phyloP scores from a whole-genome alignment of 1,140 invertebrate genomes.

The Globodera rostochiensis region DNA sequence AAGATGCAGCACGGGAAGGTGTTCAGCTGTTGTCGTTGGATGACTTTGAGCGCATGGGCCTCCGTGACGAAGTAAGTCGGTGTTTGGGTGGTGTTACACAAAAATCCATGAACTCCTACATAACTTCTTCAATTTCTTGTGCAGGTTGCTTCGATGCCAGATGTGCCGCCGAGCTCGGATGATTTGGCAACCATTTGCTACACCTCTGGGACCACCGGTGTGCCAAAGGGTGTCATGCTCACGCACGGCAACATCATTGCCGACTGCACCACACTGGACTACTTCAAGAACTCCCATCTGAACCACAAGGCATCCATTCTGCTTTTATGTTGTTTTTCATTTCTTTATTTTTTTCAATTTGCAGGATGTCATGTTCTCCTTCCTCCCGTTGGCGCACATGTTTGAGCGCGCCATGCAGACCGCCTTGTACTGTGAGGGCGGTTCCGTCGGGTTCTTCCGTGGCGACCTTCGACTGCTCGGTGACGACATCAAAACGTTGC shows the following conservation, averaged over 20 bases:
- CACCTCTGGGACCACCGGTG: constrained; percentile 93
- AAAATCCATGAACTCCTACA: neutral
- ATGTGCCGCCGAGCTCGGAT: constrained; percentile 76
- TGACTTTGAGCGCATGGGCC: constrained; percentile 81
- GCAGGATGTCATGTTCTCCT: constrained; percentile 68
- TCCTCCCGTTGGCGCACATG: constrained; percentile 94
- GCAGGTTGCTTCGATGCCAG: constrained; percentile 10
- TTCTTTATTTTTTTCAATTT: no score
- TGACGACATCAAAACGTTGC: constrained; percentile 86
- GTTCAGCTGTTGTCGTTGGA: constrained; percentile 81
- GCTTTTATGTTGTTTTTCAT: constrained; percentile 66
- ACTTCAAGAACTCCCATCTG: constrained; percentile 69
- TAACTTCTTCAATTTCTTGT: neutral
- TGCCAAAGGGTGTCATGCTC: constrained; percentile 94
- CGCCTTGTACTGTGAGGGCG: constrained; percentile 72
- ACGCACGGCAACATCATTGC: constrained; percentile 89
- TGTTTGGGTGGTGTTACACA: no score
- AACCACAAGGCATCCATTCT: constrained; percentile 81
- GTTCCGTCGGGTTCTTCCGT: constrained; percentile 86
- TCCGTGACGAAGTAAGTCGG: neutral
- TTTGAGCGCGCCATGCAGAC: constrained; percentile 70
- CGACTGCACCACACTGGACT: constrained; percentile 74
- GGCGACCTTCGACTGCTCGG: constrained; percentile 86
- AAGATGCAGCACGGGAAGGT: constrained; percentile 78
- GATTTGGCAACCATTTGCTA: constrained; percentile 94